A percentile compares a stretch with the other conserved stretches of the same genome.
phyloP scores from a whole-genome alignment of 2,797 vertebrate genomes.

The Brachyalestes nurse region DNA sequence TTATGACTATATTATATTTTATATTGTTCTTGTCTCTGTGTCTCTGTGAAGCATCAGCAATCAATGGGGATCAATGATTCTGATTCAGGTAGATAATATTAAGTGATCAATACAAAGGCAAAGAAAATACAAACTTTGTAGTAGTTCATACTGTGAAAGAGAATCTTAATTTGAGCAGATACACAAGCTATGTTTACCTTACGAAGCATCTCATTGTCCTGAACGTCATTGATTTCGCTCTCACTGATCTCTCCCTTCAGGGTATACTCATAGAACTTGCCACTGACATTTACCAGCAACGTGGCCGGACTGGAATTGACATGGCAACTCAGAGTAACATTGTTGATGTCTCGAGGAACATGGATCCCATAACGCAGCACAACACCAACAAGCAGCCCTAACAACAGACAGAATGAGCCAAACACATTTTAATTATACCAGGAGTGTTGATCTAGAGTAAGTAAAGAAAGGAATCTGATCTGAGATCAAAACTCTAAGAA shows the following conservation, averaged over 20 bases:
- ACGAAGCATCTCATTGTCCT: conserved; percentile 96
- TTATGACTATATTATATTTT: too few species aligned
- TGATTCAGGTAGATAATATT: too few species aligned
- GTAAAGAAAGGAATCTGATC: too few species aligned
- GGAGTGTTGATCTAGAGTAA: too few species aligned
- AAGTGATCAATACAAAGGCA: not conserved
- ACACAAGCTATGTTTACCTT: conserved; percentile 80
- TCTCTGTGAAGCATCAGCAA: too few species aligned
- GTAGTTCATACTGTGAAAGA: not conserved
- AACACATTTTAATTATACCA: not conserved
- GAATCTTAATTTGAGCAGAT: not conserved
- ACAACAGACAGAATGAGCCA: conserved; percentile 25
- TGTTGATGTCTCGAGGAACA: conserved; percentile 87
- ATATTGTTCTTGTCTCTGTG: too few species aligned
- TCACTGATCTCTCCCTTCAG: conserved; percentile 90
- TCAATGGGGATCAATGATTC: too few species aligned
- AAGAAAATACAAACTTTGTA: not conserved
- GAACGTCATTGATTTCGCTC: conserved; percentile 85
- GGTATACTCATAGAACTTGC: conserved; percentile 95
- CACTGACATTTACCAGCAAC: conserved; percentile 91
- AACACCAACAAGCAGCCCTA: conserved; percentile 91
- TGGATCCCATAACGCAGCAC: conserved; percentile 94
- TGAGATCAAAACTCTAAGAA: too few species aligned
- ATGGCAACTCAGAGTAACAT: conserved; percentile 87
- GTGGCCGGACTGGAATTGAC: conserved; percentile 91